Evolutionary conservation across 2,888 invertebrate genomes (phyloP), one percentile per base, ranked within the genome.

Genomic region (Drosophila ustulata): DNA sequence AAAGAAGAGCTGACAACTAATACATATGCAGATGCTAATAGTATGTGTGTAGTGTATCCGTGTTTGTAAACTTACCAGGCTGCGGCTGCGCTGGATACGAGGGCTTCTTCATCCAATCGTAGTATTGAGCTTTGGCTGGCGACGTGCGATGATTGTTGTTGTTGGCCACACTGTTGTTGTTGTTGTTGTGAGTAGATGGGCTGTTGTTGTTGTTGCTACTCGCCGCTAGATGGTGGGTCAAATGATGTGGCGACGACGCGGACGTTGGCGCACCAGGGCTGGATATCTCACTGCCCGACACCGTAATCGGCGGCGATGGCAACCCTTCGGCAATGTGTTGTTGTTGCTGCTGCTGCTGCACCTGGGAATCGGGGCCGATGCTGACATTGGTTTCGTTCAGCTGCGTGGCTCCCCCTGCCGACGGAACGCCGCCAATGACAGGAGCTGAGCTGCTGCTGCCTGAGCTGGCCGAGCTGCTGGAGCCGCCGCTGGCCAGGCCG

Each of bases 101-200:
- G 0, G 96, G 96, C 92, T 97, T 97, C 92, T 96, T 97, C 95
- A 98, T 97, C 98, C 98, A 98, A 86, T 97, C 97, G 91, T 95
- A 98, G 63, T 89, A 91, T 91, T 95, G 97, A 0, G 97, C 97
- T 77, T 97, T 94, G 23, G 95, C 95, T 30, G 96, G 96, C 41
- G 95, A 94, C 47, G 80, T 75, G 80, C 85, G 93, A 91, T 94
- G 82, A 47, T 81, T 82, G 69, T 79, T 88, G 52, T 80, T 82
- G 37, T 56, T 63, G 39, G 82, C 71, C 25, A 72, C 67, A 52
- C 65, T 88, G 52, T 78, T 89, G 59, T 78, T 82, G 39, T 78
- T 81, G 11, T 56, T 80, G 63, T 82, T 85, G 64, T 85, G 85
- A 23, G 88, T 82, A 2, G 80, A 79, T 2, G 85, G 85, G 26